Evolutionary conservation across 92 coral and sea anemone genomes (phyloP), one percentile per base, ranked within the genome.

Genomic region (Porites rus): DNA sequence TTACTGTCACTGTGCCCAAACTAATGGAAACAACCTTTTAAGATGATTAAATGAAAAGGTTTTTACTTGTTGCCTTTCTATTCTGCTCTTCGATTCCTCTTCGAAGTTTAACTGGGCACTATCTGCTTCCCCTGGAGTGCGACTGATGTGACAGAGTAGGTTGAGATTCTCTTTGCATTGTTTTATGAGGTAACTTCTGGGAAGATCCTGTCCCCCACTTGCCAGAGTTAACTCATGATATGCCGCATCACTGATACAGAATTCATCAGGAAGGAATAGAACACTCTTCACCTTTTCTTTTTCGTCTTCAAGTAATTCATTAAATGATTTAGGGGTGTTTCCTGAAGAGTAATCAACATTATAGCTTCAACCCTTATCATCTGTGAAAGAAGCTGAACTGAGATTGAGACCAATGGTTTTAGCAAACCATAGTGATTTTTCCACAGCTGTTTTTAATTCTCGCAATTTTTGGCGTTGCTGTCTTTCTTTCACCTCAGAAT

Each of bases 171-270:
- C 75, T 69, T 82, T 86, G 84, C 93, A 90, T 54, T 90, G 93
- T 31, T 81, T 90, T 10, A 86, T 87, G 54, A 90, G 51, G 28
- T 90, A 86, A 14, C 88, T 80, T 51, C 88, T 66, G 31, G 93
- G 93, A 31, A 77, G 73, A 10, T 63, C 86, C 64, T 89, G 80
- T 10, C 96, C 94, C 46, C 80, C 85, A 77, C 80, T 75, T 51
- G 87, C 50, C 93, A 93, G 72, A 28, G 91, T 82, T 56, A 93
- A 70, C 66, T 93, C 93, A 58, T 90, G 93, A 63, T 90, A 88
- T 8, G 85, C 59, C 1, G 83, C 84, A 25, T 84, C 88, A 1
- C 82, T 61, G 28, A 84, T 63, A 79, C 88, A 75, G 63, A 84
- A 84, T 28, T 74, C 75, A 58, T 84, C 74, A 68, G 82, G 70